Base-by-base conservation (phyloP, 2,113 vertebrate species). In the Aphyosemion australe region DNA sequence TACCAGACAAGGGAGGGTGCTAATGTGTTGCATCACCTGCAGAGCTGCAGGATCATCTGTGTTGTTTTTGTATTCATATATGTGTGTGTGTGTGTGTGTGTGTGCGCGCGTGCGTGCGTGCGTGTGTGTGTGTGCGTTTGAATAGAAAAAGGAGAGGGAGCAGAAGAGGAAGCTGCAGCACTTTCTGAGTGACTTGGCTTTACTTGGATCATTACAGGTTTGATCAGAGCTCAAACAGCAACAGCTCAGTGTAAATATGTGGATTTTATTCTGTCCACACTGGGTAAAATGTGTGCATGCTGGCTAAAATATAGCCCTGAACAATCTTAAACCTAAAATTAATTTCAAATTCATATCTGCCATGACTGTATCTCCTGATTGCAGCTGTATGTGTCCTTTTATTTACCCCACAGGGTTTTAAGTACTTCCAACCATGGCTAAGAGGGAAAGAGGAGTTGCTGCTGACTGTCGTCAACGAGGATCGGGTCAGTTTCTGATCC, bases 341-440 rank as follows among this genome's bases (percentile, higher is more conserved):
- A 7, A 37, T 37, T 1, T 37, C 1, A 7, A 37, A 37, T 7
- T 37, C 34, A 8, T 37, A 10, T 3, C 34, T 37, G 34, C 9
- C 7, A 37, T 37, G 34, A 37, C 4, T 32, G 32, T 32, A 32
- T 32, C 32, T 32, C 3, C 32, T 32, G 32, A 32, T 32, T 47
- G 39, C 8, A 41, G 11, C 8, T 42, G 9, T 42, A 12, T 4
- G 12, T 42, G 41, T 12, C 2, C 5, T 41, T 5, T 7, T 37
- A 11, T 42, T 47, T 41, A n/a, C 49, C 48, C 48, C 11, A 0
- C 60, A 94, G 93, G 93, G 93, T 0, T 94, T 94, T 72, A 91
- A 90, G 59, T 93, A 94, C 74, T 94, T 94, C 74, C 93, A 94
- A 81, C 91, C 93, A 0, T 94, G 92, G 93, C 87, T 94, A 1